phyloP scores from a whole-genome alignment of 2,113 vertebrate genomes.

The Rhynchomys soricoides region DNA sequence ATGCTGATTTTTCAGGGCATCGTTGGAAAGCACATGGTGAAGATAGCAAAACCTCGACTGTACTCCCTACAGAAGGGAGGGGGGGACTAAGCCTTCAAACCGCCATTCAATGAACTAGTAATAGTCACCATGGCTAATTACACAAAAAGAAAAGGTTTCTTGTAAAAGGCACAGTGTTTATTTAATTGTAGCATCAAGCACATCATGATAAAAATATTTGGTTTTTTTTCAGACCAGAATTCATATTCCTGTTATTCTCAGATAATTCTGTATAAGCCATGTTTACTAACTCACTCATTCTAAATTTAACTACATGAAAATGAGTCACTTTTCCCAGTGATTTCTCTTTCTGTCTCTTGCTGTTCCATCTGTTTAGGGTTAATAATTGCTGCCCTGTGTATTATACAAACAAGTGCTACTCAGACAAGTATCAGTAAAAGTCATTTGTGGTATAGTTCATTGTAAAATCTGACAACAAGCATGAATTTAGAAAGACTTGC shows the following conservation, averaged over 20 bases:
- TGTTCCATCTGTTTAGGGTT: not conserved
- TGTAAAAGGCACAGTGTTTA: not conserved
- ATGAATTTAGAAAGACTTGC: not conserved
- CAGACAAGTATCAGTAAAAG: constrained; percentile 1
- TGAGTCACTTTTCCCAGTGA: not conserved
- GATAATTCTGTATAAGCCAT: not conserved
- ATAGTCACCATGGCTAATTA: not conserved
- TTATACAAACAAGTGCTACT: not conserved
- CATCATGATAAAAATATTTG: constrained; percentile 5
- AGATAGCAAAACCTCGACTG: not conserved
- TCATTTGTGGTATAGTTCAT: not conserved
- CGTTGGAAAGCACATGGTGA: not conserved
- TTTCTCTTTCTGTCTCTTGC: not conserved
- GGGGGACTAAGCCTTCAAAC: not conserved
- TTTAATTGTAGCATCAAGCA: not conserved
- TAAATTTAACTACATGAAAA: constrained; percentile 21
- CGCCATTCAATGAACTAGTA: not conserved
- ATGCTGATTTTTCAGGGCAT: not conserved
- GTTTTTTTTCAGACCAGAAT: not conserved
- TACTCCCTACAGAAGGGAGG: not conserved
- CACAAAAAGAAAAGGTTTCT: not conserved
- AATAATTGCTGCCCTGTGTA: not conserved
- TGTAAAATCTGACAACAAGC: constrained; percentile 12
- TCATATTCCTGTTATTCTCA: constrained; percentile 17
- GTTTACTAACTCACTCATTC: not conserved